phyloP scores from a whole-genome alignment of 2,797 vertebrate species.

The Crenichthys baileyi region DNA sequence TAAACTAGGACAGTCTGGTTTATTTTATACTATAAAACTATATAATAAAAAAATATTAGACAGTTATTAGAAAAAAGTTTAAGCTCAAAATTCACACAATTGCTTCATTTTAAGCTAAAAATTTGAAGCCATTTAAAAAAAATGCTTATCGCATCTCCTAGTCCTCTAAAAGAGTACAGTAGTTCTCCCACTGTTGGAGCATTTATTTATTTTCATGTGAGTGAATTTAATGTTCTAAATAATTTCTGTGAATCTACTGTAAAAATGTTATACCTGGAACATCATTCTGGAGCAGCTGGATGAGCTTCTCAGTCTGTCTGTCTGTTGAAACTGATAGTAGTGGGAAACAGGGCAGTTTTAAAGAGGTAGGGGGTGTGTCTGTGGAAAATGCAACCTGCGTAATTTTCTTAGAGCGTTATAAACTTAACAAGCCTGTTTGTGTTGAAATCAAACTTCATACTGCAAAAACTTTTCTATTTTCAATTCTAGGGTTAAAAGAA shows the following conservation, averaged over 20 bases:
- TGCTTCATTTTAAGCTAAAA: no score
- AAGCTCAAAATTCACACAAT: not conserved
- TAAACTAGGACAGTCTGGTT: not conserved
- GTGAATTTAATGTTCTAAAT: not conserved
- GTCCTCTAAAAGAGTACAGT: no score
- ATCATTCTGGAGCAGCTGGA: not conserved
- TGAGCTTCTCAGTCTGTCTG: not conserved
- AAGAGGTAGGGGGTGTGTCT: not conserved
- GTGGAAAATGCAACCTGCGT: not conserved
- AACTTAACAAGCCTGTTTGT: not conserved
- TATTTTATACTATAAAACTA: no score
- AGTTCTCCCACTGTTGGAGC: no score
- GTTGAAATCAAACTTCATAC: not conserved
- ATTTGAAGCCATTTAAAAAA: no score
- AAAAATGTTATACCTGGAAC: constrained; percentile 26
- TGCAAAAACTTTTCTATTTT: not conserved
- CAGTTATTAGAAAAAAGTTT: no score
- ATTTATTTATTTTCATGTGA: not conserved
- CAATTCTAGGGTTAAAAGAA: not conserved
- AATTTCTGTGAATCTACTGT: not conserved
- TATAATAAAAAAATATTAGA: no score
- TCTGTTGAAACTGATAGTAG: not conserved
- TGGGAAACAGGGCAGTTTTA: constrained; percentile 11
- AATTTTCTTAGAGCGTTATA: not conserved
- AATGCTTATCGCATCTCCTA: no score